Base-by-base conservation (phyloP, 2,113 vertebrate species). In the Ceratotherium simum region DNA sequence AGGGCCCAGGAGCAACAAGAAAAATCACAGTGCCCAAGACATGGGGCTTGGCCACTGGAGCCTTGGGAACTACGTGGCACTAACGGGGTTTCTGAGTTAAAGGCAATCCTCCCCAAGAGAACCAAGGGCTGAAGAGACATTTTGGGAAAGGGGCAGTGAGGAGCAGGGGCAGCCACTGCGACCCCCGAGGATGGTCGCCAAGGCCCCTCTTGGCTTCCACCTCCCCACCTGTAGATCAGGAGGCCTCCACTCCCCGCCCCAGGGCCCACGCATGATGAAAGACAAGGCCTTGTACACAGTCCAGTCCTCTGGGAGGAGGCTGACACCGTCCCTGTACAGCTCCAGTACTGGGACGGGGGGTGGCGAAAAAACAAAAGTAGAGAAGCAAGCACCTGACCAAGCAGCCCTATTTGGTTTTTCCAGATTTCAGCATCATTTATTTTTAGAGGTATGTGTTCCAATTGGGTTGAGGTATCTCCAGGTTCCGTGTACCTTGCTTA, bases 341-440 rank as follows among this genome's bases (percentile, higher is more conserved):
- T 54, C 64, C 60, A 51, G 36, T 8, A 13, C 62, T 70, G 33
- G 51, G 60, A 69, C 2, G 5, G 13, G n/a, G 8, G 16, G 6
- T 56, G 54, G 27, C 54, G 3, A 90, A 83, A 87, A 95, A 0
- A 83, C 96, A 88, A 94, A 91, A 82, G 36, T 39, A 42, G 81
- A 85, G 56, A 95, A 46, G 33, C 67, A 62, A 84, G 56, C n/a
- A 56, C 86, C 82, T 70, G 64, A 92, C 87, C 80, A 31, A 75
- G 46, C n/a, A 93, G 81, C 54, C 75, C 25, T 58, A 69, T 36
- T 83, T 87, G 75, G 79, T 87, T 90, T 97, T 97, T 96, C 79
- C 70, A 76, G 94, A 90, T 89, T 96, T 96, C 92, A 96, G 90
- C 94, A 91, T 75, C 90, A 97, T 98, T 95, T 97, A 93, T 98